Conservation (phyloP, 2,888 invertebrate genomes). For the Apamea monoglypha region DNA sequence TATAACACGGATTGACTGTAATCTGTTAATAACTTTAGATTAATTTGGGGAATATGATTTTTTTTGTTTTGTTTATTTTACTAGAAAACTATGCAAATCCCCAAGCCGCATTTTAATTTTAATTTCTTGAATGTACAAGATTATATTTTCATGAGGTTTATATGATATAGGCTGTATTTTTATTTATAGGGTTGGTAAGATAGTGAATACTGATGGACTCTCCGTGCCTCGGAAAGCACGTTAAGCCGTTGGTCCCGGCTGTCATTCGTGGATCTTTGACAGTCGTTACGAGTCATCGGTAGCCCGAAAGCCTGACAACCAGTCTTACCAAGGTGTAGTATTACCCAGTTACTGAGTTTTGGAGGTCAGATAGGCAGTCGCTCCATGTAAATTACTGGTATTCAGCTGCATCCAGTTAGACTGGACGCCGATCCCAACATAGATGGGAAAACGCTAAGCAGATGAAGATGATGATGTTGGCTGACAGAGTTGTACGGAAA, state of each 20-base stretch:
- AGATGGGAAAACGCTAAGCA: too few species aligned
- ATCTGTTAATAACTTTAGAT: constrained; percentile 58
- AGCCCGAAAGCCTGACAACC: too few species aligned
- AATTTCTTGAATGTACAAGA: not conserved
- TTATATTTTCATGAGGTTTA: not conserved
- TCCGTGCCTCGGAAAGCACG: too few species aligned
- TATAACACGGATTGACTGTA: constrained; percentile 62
- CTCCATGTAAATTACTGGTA: too few species aligned
- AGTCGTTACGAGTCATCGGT: too few species aligned
- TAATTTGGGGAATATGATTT: constrained; percentile 52
- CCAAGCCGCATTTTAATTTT: not conserved
- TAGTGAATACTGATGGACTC: not conserved
- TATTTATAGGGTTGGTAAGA: not conserved
- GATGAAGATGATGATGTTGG: not conserved
- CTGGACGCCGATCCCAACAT: too few species aligned
- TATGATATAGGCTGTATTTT: not conserved
- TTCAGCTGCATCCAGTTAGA: too few species aligned
- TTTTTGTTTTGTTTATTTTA: constrained; percentile 6
- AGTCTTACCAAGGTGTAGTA: too few species aligned
- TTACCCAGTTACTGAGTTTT: too few species aligned
- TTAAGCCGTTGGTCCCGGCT: too few species aligned
- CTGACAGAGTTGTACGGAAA: not conserved
- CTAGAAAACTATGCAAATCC: not conserved
- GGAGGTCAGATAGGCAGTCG: too few species aligned
- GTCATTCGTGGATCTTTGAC: too few species aligned